A percentile compares a stretch with the other conserved stretches of the same genome.
These are phyloP conservation scores for Phataginus tetradactyla DNA, from an alignment of 2,797 vertebrate genomes.

Conservation along the genomic window DNA sequence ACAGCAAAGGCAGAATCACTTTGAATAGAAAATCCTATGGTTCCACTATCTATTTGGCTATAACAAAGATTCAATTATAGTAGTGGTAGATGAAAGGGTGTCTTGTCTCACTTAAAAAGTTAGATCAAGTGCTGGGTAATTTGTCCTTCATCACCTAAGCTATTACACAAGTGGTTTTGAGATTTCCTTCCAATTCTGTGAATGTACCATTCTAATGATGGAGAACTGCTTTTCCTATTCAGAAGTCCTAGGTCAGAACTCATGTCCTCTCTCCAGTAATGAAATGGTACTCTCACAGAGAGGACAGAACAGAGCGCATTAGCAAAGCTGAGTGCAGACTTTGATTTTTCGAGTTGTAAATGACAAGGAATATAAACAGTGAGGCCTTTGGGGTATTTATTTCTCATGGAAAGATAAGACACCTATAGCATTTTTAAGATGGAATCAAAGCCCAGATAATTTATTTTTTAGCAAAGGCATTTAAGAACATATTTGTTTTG, in stretches of 20 bases:
- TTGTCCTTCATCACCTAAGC: slow-evolving; percentile 33
- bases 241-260: slow-evolving; percentile 37
- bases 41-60: background rate
- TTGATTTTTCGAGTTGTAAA: slow-evolving; percentile 45
- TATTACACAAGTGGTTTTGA: slow-evolving; percentile 2
- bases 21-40: slow-evolving; percentile 7
- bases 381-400: slow-evolving; percentile 37
- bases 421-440: slow-evolving; percentile 42
- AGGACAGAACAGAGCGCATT: background rate
- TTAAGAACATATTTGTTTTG: slow-evolving; percentile 64
- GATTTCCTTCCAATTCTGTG: background rate
- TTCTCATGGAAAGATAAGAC: slow-evolving; percentile 61
- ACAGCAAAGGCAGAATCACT: background rate
- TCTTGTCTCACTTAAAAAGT: slow-evolving; percentile 52
- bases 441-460: slow-evolving; percentile 33
- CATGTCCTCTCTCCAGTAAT: background rate
- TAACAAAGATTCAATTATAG: slow-evolving; percentile 41
- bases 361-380: slow-evolving; percentile 34
- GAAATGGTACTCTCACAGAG: background rate
- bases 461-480: slow-evolving; percentile 35
- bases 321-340: background rate
- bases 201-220: background rate
- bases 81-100: slow-evolving; percentile 4
- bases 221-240: slow-evolving; percentile 35
- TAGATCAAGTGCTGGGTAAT: slow-evolving; percentile 24